Evolutionary conservation across 92 coral and sea anemone species (phyloP).

Genomic region (Porites evermanni): DNA sequence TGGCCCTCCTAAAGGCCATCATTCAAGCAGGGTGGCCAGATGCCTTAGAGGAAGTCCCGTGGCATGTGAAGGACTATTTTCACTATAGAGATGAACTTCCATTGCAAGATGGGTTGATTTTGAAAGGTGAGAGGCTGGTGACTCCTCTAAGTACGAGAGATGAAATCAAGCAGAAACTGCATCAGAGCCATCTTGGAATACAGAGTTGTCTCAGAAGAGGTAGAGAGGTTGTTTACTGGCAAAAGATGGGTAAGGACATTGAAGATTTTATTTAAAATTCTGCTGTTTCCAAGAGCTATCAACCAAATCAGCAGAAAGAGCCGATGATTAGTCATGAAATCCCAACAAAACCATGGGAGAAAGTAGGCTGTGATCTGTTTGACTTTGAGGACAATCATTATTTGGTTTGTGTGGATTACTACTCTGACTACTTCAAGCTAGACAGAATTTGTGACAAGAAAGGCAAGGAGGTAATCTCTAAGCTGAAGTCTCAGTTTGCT

Average conservation of each 20-base stretch:
- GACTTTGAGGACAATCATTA: slow-evolving; percentile 56
- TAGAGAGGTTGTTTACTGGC: slow-evolving; percentile 64
- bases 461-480: slow-evolving; percentile 45
- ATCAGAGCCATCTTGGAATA: slow-evolving; percentile 41
- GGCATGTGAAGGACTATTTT: not conserved
- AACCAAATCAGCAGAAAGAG: slow-evolving; percentile 52
- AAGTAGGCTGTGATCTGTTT: slow-evolving; percentile 55
- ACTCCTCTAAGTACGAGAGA: not conserved
- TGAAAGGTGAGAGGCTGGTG: slow-evolving; percentile 31
- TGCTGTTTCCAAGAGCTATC: slow-evolving; percentile 41
- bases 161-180: slow-evolving; percentile 27
- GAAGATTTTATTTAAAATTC: slow-evolving; percentile 48
- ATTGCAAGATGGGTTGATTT: slow-evolving; percentile 31
- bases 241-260: slow-evolving; percentile 46
- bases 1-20: slow-evolving; percentile 32
- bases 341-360: slow-evolving; percentile 52
- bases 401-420: slow-evolving; percentile 47
- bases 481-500: slow-evolving; percentile 49
- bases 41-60: slow-evolving; percentile 25
- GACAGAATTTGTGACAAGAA: slow-evolving; percentile 40
- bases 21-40: slow-evolving; percentile 58
- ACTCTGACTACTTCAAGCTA: slow-evolving; percentile 31
- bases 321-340: slow-evolving; percentile 57
- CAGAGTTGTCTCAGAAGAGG: slow-evolving; percentile 54
- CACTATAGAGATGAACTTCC: slow-evolving; percentile 50